phyloP scores from a whole-genome alignment of 2,113 vertebrate genomes.

The Cyprinodon variegatus region DNA sequence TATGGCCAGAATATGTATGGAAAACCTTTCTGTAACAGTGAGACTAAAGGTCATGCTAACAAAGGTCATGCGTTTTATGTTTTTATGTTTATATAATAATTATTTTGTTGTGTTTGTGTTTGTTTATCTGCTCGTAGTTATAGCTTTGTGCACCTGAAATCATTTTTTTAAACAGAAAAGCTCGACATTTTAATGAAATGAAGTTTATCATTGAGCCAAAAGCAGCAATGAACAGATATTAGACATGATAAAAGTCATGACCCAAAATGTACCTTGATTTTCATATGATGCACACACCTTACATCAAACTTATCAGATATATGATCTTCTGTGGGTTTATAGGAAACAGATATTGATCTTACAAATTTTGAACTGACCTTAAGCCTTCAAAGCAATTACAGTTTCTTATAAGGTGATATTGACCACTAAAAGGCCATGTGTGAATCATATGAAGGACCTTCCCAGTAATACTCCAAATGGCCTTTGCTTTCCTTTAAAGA shows the following conservation, averaged over 20 bases:
- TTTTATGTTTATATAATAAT: constrained; percentile 20
- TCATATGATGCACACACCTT: constrained; percentile 19
- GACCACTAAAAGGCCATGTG: constrained; percentile 45
- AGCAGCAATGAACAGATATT: constrained; percentile 17
- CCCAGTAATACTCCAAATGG: neutral
- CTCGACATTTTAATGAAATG: constrained; percentile 27
- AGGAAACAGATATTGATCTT: constrained; percentile 2
- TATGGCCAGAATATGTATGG: neutral
- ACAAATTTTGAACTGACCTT: constrained; percentile 32
- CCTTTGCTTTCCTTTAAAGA: neutral
- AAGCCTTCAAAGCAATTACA: constrained; percentile 33
- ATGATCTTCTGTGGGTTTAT: constrained; percentile 21
- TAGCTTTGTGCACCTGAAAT: constrained; percentile 9
- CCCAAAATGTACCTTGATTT: constrained; percentile 30
- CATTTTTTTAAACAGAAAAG: constrained; percentile 30
- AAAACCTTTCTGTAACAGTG: constrained; percentile 22
- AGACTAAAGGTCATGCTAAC: constrained; percentile 28
- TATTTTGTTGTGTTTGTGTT: neutral
- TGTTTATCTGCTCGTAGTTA: constrained; percentile 43
- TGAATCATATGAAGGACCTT: neutral
- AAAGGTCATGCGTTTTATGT: constrained; percentile 14
- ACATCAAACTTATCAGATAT: constrained; percentile 15
- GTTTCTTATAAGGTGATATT: constrained; percentile 57
- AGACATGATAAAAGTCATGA: constrained; percentile 45
- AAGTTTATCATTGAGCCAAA: constrained; percentile 26